Conservation (phyloP, 1,140 invertebrate species). For the Drosophila dunni region DNA sequence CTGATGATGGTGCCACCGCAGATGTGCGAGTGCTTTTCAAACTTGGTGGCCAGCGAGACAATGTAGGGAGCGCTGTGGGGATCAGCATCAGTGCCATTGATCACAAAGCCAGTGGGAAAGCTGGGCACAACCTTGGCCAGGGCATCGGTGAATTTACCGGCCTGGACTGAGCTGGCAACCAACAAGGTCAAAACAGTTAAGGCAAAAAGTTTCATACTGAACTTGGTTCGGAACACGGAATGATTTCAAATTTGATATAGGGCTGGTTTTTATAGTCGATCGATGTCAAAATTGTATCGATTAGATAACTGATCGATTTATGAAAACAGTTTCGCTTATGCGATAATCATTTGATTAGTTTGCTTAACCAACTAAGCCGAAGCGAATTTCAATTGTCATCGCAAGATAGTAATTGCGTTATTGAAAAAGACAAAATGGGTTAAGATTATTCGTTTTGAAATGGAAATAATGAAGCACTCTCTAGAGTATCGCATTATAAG, state of each 20-base stretch:
- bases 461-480: no score
- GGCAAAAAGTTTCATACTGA: conserved; percentile 72
- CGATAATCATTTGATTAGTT: conserved; percentile 30
- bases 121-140: conserved; percentile 65
- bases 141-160: conserved; percentile 42
- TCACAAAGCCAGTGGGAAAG: conserved; percentile 73
- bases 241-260: background rate
- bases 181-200: conserved; percentile 59
- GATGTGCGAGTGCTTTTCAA: conserved; percentile 67
- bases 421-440: background rate
- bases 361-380: conserved; percentile 15
- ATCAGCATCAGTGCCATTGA: conserved; percentile 77
- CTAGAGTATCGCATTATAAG: no score
- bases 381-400: conserved; percentile 25
- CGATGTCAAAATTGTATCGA: conserved; percentile 9
- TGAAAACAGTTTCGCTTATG: conserved; percentile 46
- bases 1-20: conserved; percentile 74
- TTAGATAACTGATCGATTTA: conserved; percentile 66
- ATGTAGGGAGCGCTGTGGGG: conserved; percentile 80
- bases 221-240: conserved; percentile 9
- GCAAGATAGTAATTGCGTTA: conserved; percentile 25
- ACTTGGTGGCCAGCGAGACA: conserved; percentile 62
- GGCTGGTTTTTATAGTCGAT: conserved; percentile 50
- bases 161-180: conserved; percentile 53
- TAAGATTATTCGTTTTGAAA: conserved; percentile 25